phyloP scores from a whole-genome alignment of 2,113 vertebrate genomes.

The Merops nubicus region DNA sequence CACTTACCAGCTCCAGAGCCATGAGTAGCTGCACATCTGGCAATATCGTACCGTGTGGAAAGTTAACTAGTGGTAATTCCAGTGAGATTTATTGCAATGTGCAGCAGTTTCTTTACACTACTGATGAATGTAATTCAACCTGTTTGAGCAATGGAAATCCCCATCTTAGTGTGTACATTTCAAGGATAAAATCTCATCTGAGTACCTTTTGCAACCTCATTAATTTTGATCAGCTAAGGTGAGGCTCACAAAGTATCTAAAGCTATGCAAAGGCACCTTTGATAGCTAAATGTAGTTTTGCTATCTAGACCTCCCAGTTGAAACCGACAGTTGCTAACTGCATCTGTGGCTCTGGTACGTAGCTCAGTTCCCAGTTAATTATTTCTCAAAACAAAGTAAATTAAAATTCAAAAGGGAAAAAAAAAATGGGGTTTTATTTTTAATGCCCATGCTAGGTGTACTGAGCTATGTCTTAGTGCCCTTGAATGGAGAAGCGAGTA shows the following conservation, averaged over 20 bases:
- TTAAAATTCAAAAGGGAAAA: neutral
- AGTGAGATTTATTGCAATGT: neutral
- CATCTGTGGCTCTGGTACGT: neutral
- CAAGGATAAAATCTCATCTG: neutral
- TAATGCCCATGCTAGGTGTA: neutral
- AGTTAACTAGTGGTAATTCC: conserved; percentile 13
- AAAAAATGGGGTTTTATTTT: neutral
- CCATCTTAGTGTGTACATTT: neutral
- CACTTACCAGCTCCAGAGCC: neutral
- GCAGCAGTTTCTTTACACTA: neutral
- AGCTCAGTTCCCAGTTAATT: neutral
- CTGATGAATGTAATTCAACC: neutral
- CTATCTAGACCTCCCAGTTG: neutral
- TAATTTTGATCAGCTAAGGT: neutral
- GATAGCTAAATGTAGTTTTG: neutral
- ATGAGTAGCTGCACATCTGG: neutral
- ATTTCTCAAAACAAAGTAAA: neutral
- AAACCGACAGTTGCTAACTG: neutral
- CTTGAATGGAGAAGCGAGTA: neutral
- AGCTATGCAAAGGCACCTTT: neutral
- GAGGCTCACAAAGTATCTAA: neutral
- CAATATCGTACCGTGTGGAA: neutral
- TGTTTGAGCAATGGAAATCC: neutral
- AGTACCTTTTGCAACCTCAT: neutral
- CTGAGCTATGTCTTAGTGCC: neutral